Percentiles rank a stretch among this genome's conserved stretches.
These are phyloP conservation scores for Mus spretus DNA, from an alignment of 2,797 vertebrate species.

Conservation along the genomic window DNA sequence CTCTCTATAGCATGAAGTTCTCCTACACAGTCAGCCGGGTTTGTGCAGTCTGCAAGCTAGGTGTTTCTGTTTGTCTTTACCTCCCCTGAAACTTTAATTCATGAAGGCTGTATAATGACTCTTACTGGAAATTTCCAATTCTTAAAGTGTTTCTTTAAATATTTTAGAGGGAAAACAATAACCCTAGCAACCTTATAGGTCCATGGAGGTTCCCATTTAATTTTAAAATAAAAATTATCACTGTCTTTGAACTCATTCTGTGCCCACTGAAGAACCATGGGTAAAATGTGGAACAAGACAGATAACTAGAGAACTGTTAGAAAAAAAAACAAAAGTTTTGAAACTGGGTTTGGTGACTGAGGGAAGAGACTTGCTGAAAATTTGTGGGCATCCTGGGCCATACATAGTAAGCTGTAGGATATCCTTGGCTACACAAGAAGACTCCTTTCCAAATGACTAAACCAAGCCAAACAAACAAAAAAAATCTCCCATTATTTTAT, in stretches of 20 bases:
- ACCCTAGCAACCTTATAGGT: constrained; percentile 11
- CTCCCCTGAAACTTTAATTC: neutral
- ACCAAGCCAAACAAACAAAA: neutral
- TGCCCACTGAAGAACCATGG: neutral
- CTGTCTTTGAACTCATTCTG: neutral
- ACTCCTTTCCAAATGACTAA: neutral
- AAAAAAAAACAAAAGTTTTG: neutral
- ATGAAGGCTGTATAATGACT: neutral
- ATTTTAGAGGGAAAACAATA: constrained; percentile 10
- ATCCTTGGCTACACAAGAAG: neutral
- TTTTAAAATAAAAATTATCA: neutral
- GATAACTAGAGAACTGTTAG: neutral
- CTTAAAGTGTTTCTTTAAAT: constrained; percentile 38
- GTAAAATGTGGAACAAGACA: neutral
- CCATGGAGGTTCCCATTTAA: neutral
- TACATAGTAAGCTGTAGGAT: neutral
- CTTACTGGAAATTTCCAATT: constrained; percentile 5
- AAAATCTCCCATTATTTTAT: neutral
- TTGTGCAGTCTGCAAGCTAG: no score
- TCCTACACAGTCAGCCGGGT: neutral
- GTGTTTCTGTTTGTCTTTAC: neutral
- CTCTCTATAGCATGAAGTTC: neutral
- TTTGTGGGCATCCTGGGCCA: neutral
- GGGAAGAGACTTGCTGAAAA: neutral
- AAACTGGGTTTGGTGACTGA: neutral